These are phyloP conservation scores for Caiman crocodilus DNA, from an alignment of 2,797 vertebrate species.

Conservation along the genomic window DNA sequence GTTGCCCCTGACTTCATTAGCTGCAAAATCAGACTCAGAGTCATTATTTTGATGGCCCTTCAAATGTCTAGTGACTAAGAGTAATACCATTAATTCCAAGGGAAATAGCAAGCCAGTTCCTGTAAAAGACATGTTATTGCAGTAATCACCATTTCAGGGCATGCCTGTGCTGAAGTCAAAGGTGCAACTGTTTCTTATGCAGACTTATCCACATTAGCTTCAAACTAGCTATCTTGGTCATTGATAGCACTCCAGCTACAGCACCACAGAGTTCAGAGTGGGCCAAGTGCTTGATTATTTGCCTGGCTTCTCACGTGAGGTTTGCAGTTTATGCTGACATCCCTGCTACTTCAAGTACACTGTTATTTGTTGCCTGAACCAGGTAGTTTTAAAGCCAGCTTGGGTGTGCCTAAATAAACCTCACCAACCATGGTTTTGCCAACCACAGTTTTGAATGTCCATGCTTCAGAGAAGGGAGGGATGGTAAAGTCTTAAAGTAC, in stretches of 20 bases:
- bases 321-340: background rate
- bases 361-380: background rate
- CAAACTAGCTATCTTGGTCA: background rate
- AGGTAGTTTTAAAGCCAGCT: background rate
- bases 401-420: background rate
- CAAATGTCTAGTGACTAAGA: background rate
- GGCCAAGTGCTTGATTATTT: background rate
- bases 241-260: background rate
- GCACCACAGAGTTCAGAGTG: background rate
- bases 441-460: too few species aligned
- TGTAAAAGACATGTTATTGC: rapidly evolving
- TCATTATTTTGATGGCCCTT: too few species aligned
- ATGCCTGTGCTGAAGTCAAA: background rate
- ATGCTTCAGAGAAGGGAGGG: too few species aligned
- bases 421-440: too few species aligned
- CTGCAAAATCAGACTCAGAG: rapidly evolving
- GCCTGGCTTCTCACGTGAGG: background rate
- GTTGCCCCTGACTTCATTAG: background rate
- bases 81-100: background rate
- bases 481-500: too few species aligned
- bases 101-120: background rate
- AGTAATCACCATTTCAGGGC: too few species aligned
- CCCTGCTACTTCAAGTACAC: rapidly evolving
- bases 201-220: background rate
- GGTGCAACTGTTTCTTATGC: background rate